Evolutionary conservation across 2,888 invertebrate species (phyloP).

Genomic region (Eilema caniola): DNA sequence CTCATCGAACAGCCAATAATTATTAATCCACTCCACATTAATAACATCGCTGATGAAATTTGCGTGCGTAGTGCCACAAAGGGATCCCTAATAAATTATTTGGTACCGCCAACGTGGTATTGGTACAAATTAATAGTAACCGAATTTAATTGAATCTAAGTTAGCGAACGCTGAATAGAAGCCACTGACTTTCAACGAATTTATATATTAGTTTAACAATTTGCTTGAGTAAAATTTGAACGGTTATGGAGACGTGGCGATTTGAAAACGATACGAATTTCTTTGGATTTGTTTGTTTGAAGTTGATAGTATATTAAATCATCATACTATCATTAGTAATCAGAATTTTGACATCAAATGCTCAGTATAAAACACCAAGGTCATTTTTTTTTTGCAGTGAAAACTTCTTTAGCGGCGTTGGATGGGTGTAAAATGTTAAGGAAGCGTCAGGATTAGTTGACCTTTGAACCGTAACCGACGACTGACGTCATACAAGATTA

Average conservation of each 20-base stretch:
- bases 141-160: conserved; percentile 68
- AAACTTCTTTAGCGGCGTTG: too few species aligned
- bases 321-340: too few species aligned
- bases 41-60: conserved; percentile 61
- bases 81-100: conserved; percentile 57
- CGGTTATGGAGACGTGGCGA: conserved; percentile 41
- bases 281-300: too few species aligned
- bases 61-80: conserved; percentile 55
- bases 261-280: conserved; percentile 31
- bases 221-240: conserved; percentile 59
- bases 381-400: too few species aligned
- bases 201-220: conserved; percentile 72
- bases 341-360: too few species aligned
- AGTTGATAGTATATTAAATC: too few species aligned
- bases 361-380: too few species aligned
- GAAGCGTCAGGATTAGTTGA: too few species aligned
- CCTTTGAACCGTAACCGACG: too few species aligned
- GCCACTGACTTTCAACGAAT: conserved; percentile 68
- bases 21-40: conserved; percentile 51
- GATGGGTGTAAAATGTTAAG: too few species aligned
- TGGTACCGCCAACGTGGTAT: conserved; percentile 53
- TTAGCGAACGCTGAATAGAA: conserved; percentile 58
- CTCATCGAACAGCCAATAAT: conserved; percentile 49
- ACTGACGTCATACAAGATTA: too few species aligned
- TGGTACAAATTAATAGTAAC: conserved; percentile 65